Percentiles rank a stretch among this genome's conserved stretches.
These are phyloP conservation scores for Anthopleura xanthogrammica DNA, from an alignment of 92 coral and sea anemone genomes.

Conservation along the genomic window DNA sequence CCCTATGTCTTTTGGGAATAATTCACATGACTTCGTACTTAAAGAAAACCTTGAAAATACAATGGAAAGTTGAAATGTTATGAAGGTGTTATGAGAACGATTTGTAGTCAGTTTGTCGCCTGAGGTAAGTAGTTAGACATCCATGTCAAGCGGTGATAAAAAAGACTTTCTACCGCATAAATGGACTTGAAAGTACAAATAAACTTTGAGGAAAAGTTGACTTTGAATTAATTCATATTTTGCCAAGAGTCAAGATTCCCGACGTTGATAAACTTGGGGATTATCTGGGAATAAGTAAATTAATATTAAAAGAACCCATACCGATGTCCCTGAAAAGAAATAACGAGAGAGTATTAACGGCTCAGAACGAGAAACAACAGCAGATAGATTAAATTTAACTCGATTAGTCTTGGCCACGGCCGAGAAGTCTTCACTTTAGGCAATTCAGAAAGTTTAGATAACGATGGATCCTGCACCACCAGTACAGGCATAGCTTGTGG, in stretches of 20 bases:
- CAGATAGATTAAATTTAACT: neutral
- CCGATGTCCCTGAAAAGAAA: neutral
- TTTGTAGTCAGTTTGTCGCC: neutral
- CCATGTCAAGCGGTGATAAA: neutral
- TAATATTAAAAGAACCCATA: neutral
- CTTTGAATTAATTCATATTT: slow-evolving; percentile 1
- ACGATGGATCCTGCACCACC: neutral
- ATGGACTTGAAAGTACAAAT: slow-evolving; percentile 6
- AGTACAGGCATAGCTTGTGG: neutral
- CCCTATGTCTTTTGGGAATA: neutral
- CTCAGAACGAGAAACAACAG: neutral
- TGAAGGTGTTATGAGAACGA: neutral
- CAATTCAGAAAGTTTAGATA: neutral
- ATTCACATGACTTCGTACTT: neutral
- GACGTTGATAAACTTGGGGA: slow-evolving; percentile 7
- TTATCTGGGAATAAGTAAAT: neutral
- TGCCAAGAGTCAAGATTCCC: neutral
- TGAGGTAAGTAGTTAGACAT: neutral
- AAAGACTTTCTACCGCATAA: neutral
- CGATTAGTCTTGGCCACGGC: neutral
- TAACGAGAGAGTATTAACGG: neutral
- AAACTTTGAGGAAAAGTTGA: slow-evolving; percentile 7
- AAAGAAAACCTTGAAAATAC: neutral
- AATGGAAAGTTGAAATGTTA: neutral
- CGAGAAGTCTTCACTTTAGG: neutral